Base-by-base conservation (phyloP, 2,888 invertebrate genomes). In the Azorinus chamasolen region DNA sequence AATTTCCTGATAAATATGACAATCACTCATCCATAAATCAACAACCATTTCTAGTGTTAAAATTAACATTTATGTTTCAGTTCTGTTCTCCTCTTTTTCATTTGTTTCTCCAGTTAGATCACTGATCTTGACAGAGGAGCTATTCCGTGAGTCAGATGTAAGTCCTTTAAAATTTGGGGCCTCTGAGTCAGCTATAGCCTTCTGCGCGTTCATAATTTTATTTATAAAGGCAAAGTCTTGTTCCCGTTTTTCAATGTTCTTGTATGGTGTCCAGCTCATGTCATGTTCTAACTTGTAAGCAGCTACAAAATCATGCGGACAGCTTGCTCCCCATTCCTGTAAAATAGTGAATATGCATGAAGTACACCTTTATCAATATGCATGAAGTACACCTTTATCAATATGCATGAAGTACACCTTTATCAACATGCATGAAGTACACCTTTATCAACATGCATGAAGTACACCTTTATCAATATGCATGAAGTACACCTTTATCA, bases 251-350 rank as follows among this genome's bases (percentile, higher is more conserved):
- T 86, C 84, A 2, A 92, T 69, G 24, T 92, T 91, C 20, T 94
- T 94, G 54, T 94, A 85, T 0, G 95, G 94, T 0, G 96, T 96
- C 96, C 96, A 96, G 12, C 95, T 95, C 87, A 94, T 94, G 91
- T 96, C 96, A 48, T 93, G 93, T 90, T 96, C 96, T 58, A 96
- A 93, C 87, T 95, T 94, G 90, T 94, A 96, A 24, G 95, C 95
- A 14, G 96, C 96, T 53, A 95, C 90, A 89, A 94, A 95, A 55
- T 93, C 92, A 85, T 96, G 95, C 5, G 95, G 94, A 72, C 95
- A 94, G 20, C 93, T 92, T 50, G 90, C 83, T 53, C 95, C 95
- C 96, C 96, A 97, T 92, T 96, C 96, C 95, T 96, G 80, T 14
- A 83, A 81, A 59, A 61, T 2, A 55, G n/a, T n/a, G n/a, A n/a